Evolutionary conservation across 1,140 invertebrate genomes (phyloP).

Genomic region (Vanessa atalanta): DNA sequence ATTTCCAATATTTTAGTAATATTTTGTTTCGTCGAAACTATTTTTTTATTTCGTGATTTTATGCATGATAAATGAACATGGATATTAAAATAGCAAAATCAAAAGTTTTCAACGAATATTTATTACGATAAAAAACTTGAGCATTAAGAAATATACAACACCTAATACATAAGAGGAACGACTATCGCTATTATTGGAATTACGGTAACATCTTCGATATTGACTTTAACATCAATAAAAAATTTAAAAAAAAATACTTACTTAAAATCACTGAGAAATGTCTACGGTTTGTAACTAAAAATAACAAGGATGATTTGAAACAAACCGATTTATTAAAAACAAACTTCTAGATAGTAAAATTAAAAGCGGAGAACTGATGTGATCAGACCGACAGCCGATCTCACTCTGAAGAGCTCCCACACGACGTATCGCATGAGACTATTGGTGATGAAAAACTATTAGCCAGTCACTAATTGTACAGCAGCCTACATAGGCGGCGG

Average conservation of each 20-base stretch:
- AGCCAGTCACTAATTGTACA: slow-evolving; percentile 77
- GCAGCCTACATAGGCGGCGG: slow-evolving; percentile 75
- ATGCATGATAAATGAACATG: too few relatives aligned
- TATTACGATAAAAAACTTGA: too few relatives aligned
- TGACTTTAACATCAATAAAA: background rate
- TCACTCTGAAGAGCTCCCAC: slow-evolving; percentile 60
- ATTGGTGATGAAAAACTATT: slow-evolving; percentile 78
- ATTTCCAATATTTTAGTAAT: too few relatives aligned
- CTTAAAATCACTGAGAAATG: background rate
- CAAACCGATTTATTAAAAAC: background rate
- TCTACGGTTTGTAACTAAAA: background rate
- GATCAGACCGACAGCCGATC: slow-evolving; percentile 63
- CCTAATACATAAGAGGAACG: too few relatives aligned
- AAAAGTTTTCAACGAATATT: too few relatives aligned
- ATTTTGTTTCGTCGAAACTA: too few relatives aligned
- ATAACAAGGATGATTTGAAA: background rate
- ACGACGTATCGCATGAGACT: slow-evolving; percentile 56
- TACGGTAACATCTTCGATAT: too few relatives aligned
- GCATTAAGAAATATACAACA: too few relatives aligned
- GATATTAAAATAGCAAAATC: too few relatives aligned
- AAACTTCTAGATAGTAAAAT: background rate
- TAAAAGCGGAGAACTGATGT: slow-evolving; percentile 46
- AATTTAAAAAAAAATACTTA: slow-evolving; percentile 4
- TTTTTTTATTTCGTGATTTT: too few relatives aligned
- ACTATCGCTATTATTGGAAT: too few relatives aligned